Evolutionary conservation across 1,140 invertebrate genomes (phyloP).

Genomic region (Philopotamus ludificatus): DNA sequence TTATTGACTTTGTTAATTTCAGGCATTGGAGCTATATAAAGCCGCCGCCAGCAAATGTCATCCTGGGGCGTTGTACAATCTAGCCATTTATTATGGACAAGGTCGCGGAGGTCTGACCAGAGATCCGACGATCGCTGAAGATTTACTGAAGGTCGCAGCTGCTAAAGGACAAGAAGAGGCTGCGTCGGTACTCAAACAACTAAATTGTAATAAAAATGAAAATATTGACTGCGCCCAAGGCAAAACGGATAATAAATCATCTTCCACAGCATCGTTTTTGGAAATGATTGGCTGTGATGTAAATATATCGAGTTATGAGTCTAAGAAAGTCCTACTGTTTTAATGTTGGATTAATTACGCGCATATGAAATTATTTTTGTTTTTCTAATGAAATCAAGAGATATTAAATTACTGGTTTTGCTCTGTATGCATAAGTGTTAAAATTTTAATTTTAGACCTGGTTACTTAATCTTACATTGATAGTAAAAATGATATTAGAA

Average conservation of each 20-base stretch:
- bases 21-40: slow-evolving; percentile 63
- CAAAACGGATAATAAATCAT: not conserved
- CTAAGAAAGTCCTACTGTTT: too few species aligned
- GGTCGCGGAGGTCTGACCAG: slow-evolving; percentile 57
- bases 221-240: not conserved
- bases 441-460: too few species aligned
- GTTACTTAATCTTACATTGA: too few species aligned
- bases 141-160: slow-evolving; percentile 58
- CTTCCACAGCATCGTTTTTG: slow-evolving; percentile 31
- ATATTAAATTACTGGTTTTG: too few species aligned
- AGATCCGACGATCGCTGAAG: slow-evolving; percentile 52
- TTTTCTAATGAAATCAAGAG: too few species aligned
- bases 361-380: too few species aligned
- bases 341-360: too few species aligned
- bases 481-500: too few species aligned
- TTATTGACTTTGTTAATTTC: slow-evolving; percentile 20
- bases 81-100: slow-evolving; percentile 64
- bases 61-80: slow-evolving; percentile 62
- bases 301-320: too few species aligned
- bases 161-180: slow-evolving; percentile 60
- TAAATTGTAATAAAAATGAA: not conserved
- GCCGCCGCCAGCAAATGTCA: slow-evolving; percentile 60
- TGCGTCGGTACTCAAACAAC: not conserved
- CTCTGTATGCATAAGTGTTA: too few species aligned
- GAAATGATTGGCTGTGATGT: slow-evolving; percentile 26